Percentiles rank a stretch among this genome's conserved stretches.
phyloP scores from a whole-genome alignment of 2,113 vertebrate genomes.

The Oreochromis aureus region DNA sequence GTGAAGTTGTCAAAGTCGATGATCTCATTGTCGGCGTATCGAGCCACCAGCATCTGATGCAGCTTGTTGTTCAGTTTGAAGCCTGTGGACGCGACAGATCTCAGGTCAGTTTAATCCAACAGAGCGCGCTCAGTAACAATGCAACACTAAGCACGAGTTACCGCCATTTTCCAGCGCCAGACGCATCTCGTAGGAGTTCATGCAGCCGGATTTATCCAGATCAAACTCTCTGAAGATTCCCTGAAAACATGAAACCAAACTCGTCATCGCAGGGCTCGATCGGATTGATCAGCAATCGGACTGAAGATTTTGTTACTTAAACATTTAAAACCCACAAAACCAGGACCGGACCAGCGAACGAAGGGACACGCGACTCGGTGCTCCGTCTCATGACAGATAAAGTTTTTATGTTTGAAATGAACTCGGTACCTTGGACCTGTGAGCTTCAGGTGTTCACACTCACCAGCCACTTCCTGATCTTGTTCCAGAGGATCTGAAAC shows the following conservation, averaged over 20 bases:
- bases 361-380: background rate
- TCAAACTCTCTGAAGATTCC: conserved; percentile 82
- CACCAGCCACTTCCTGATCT: conserved; percentile 89
- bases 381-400: background rate
- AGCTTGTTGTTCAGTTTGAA: conserved; percentile 77
- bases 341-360: background rate
- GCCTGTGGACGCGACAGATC: conserved; percentile 55
- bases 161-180: conserved; percentile 85
- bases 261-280: background rate
- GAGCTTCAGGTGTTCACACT: background rate
- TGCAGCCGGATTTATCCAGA: conserved; percentile 82
- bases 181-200: conserved; percentile 91
- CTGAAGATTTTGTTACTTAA: background rate
- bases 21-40: conserved; percentile 70
- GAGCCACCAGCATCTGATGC: conserved; percentile 71
- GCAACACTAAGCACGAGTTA: background rate
- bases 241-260: conserved; percentile 58
- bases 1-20: conserved; percentile 83
- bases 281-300: fast-evolving
- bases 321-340: background rate
- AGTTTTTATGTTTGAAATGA: background rate
- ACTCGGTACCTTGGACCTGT: background rate
- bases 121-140: fast-evolving
- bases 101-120: background rate
- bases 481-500: conserved; percentile 91